phyloP scores from a whole-genome alignment of 92 coral and sea anemone species.

The Paragorgia papillata region DNA sequence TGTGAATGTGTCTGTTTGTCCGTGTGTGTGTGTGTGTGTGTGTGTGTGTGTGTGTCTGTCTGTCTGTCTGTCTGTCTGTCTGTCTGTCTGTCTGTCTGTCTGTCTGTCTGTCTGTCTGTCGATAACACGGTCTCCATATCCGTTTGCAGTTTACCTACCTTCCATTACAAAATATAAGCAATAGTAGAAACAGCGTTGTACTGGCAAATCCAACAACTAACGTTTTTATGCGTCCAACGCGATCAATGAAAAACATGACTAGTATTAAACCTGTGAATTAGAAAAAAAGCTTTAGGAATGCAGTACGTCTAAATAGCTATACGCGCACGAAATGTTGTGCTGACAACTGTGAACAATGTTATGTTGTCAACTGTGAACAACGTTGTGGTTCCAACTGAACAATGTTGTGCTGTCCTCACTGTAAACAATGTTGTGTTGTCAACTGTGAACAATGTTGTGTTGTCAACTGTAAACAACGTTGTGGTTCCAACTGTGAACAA shows the following conservation, averaged over 20 bases:
- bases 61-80: neutral
- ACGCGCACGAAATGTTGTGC: no score
- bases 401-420: no score
- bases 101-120: neutral
- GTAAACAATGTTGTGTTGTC: no score
- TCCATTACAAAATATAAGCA: slow-evolving; percentile 84
- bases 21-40: neutral
- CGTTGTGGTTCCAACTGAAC: no score
- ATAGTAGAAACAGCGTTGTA: slow-evolving; percentile 66
- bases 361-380: no score
- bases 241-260: slow-evolving; percentile 79
- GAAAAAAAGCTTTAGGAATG: neutral
- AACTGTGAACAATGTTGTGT: no score
- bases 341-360: no score
- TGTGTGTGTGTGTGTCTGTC: neutral
- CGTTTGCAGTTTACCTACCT: slow-evolving; percentile 61
- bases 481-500: no score
- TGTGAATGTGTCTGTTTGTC: no score
- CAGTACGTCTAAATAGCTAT: neutral
- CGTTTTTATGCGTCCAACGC: slow-evolving; percentile 87
- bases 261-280: slow-evolving; percentile 60
- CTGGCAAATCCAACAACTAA: slow-evolving; percentile 82
- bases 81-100: neutral
- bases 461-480: no score
- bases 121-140: neutral